Evolutionary conservation across 92 coral and sea anemone genomes (phyloP), one percentile per base, ranked within the genome.

Genomic region (Epizoanthus rinbou): DNA sequence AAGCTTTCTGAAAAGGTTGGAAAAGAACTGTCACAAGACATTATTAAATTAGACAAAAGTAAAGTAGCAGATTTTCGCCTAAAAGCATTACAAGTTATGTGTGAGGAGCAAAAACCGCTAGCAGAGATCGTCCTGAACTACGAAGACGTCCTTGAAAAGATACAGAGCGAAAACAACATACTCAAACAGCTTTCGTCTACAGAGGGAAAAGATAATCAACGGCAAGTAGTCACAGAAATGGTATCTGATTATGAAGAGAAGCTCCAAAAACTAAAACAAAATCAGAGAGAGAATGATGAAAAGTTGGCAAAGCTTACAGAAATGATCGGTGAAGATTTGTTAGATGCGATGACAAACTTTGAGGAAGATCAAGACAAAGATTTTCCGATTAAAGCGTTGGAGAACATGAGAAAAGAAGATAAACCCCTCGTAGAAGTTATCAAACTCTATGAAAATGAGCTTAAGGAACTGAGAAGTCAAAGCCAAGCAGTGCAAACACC

Each of bases 21-120:
- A 17, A 70, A 83, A 75, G 87, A 84, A 21, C 45, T 93, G 57
- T 69, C 76, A 19, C 69, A 84, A 31, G 88, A 84, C 45, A 47
- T 93, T 35, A 37, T 86, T 23, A 84, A 78, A 11, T 79, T 87
- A n/a, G 74, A 85, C 3, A 68, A 74, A 19, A 47, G 69, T 0
- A 79, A 58, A 17, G 52, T 13, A 7, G 23, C 45, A 21, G 39
- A 25, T 9, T 39, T 60, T 62, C 10, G 57, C n/a, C 50, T 78
- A 37, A 62, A 37, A 23, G 70, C 57, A 43, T 69, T 78, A 78
- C 41, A 78, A 22, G 23, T 3, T 1, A 60, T 78, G 82, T 56
- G 59, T 78, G 52, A 78, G n/a, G 70, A 78, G 41, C 70, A 25
- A 41, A 78, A 60, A 0, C 19, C 82, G 13, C 82, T 78, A 4